Evolutionary conservation across 2,888 invertebrate genomes (phyloP).

Genomic region (Spodoptera picta): DNA sequence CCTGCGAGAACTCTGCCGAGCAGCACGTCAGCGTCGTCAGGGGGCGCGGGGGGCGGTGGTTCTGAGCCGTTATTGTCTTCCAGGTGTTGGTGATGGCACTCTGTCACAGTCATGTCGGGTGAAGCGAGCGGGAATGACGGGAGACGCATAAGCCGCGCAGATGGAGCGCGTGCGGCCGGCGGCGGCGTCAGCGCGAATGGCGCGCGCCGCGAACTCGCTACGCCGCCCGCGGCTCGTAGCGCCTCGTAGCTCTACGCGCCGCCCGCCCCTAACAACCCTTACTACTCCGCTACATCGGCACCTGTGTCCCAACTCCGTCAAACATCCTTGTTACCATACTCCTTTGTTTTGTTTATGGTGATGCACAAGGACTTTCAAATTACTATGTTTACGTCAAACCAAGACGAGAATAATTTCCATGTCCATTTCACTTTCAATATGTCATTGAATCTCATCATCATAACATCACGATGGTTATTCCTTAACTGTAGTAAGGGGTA

Average conservation of each 20-base stretch:
- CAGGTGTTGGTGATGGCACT: conserved; percentile 74
- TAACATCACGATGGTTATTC: too few relatives aligned
- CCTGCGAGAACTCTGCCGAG: conserved; percentile 86
- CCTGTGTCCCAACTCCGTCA: background rate
- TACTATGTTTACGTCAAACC: too few relatives aligned
- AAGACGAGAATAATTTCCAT: too few relatives aligned
- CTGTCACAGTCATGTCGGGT: conserved; percentile 83
- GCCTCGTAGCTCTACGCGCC: conserved; percentile 62
- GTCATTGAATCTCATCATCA: too few relatives aligned
- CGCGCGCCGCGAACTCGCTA: conserved; percentile 75
- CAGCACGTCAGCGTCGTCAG: conserved; percentile 79
- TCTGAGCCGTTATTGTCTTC: conserved; percentile 62
- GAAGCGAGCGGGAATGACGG: conserved; percentile 60
- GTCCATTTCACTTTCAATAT: too few relatives aligned
- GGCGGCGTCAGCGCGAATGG: conserved; percentile 87
- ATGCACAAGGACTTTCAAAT: too few relatives aligned
- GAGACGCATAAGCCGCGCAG: conserved; percentile 83
- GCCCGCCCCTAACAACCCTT: conserved; percentile 73
- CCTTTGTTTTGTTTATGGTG: background rate
- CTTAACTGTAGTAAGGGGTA: too few relatives aligned
- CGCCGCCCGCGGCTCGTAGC: conserved; percentile 78
- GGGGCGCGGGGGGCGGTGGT: conserved; percentile 62
- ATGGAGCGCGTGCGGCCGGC: conserved; percentile 84
- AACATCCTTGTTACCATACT: conserved; percentile 2
- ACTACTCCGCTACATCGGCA: conserved; percentile 43